Evolutionary conservation across 1,140 invertebrate genomes (phyloP).

Genomic region (Steinernema feltiae): DNA sequence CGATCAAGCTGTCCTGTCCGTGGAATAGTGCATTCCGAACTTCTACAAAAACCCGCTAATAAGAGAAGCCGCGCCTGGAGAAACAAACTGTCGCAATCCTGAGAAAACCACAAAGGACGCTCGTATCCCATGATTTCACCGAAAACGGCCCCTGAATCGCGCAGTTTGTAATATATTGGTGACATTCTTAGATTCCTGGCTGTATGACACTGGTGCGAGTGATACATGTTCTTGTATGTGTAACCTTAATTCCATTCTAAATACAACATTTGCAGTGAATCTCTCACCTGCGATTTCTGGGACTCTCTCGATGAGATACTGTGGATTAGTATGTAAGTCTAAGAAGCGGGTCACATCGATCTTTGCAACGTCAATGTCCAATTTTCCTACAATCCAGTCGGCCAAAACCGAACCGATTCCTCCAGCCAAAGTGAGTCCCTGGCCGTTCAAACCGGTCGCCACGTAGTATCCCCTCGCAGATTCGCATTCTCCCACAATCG

Average conservation of each 20-base stretch:
- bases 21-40: slow-evolving; percentile 40
- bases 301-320: slow-evolving; percentile 83
- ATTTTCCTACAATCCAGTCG: slow-evolving; percentile 77
- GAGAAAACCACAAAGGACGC: slow-evolving; percentile 82
- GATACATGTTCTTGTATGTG: slow-evolving; percentile 65
- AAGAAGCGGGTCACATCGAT: slow-evolving; percentile 86
- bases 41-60: slow-evolving; percentile 18
- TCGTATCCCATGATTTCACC: slow-evolving; percentile 98
- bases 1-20: slow-evolving; percentile 52
- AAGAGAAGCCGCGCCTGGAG: background rate
- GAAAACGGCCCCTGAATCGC: slow-evolving; percentile 88
- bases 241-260: slow-evolving; percentile 40
- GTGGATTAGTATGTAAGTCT: slow-evolving; percentile 86
- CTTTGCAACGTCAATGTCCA: slow-evolving; percentile 76
- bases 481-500: slow-evolving; percentile 72
- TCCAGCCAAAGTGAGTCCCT: slow-evolving; percentile 82
- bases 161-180: slow-evolving; percentile 84
- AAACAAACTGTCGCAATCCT: slow-evolving; percentile 59
- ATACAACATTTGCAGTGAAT: slow-evolving; percentile 24
- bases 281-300: slow-evolving; percentile 79
- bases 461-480: slow-evolving; percentile 87
- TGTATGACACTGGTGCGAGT: slow-evolving; percentile 71
- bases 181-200: slow-evolving; percentile 87
- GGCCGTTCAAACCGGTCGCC: slow-evolving; percentile 88
- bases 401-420: slow-evolving; percentile 84